phyloP scores from a whole-genome alignment of 2,888 invertebrate species.

The Epicampocera succincta region DNA sequence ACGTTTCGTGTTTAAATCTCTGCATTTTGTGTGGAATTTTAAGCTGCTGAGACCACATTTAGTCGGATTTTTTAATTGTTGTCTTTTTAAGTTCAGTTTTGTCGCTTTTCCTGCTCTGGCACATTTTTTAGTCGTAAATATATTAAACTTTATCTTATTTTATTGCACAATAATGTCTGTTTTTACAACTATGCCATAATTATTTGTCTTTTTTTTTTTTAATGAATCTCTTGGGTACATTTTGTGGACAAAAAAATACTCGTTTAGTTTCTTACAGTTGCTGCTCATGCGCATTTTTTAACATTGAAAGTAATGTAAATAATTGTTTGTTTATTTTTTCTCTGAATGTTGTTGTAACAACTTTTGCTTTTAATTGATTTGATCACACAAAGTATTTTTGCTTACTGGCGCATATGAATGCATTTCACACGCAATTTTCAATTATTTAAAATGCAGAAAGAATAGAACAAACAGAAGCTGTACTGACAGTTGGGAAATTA shows the following conservation, averaged over 20 bases:
- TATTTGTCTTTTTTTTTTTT: conserved; percentile 34
- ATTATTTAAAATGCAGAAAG: conserved; percentile 2
- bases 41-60: conserved; percentile 22
- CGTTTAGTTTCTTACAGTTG: background rate
- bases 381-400: conserved; percentile 11
- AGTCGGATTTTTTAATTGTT: conserved; percentile 45
- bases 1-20: conserved; percentile 20
- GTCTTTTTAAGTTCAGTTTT: background rate
- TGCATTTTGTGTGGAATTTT: background rate
- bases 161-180: conserved; percentile 41
- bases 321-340: background rate
- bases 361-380: conserved; percentile 53
- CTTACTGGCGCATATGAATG: background rate
- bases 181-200: conserved; percentile 2
- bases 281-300: conserved; percentile 54
- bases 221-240: conserved; percentile 1
- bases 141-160: background rate
- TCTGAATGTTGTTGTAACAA: conserved; percentile 34
- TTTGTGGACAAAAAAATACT: conserved; percentile 12
- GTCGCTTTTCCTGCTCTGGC: conserved; percentile 7
- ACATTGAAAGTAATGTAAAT: conserved; percentile 51
- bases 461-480: too few species aligned
- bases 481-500: too few species aligned
- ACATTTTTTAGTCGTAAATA: background rate
- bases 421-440: conserved; percentile 18